phyloP scores from a whole-genome alignment of 2,888 invertebrate species.

The Tipula helvola region DNA sequence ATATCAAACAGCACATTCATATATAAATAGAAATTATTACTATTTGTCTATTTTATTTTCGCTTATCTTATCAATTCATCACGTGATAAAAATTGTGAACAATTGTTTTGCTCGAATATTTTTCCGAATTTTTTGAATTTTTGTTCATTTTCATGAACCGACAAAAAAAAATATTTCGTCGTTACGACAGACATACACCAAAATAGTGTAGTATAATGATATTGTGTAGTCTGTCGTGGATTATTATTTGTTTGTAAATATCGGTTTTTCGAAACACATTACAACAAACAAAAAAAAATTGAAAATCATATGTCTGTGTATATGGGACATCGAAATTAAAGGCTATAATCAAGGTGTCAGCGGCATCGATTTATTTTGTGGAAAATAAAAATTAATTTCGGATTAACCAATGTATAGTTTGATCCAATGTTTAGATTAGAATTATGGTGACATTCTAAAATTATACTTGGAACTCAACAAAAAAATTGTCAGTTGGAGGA shows the following conservation, averaged over 20 bases:
- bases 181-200: neutral
- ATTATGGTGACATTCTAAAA: no score
- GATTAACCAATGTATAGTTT: no score
- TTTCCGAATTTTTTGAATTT: neutral
- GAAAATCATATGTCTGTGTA: no score
- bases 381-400: no score
- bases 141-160: neutral
- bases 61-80: neutral
- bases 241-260: neutral
- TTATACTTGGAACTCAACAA: no score
- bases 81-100: neutral
- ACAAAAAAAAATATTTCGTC: neutral
- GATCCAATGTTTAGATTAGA: no score
- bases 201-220: neutral
- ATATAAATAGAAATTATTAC: neutral
- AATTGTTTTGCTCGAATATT: neutral
- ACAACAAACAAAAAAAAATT: no score
- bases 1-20: neutral
- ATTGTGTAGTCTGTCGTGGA: neutral
- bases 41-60: neutral
- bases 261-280: neutral
- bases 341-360: no score
- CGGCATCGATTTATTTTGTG: no score
- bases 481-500: no score
- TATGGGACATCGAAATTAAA: no score